Evolutionary conservation across 2,888 invertebrate species (phyloP).

Genomic region (Cephalotes varians): DNA sequence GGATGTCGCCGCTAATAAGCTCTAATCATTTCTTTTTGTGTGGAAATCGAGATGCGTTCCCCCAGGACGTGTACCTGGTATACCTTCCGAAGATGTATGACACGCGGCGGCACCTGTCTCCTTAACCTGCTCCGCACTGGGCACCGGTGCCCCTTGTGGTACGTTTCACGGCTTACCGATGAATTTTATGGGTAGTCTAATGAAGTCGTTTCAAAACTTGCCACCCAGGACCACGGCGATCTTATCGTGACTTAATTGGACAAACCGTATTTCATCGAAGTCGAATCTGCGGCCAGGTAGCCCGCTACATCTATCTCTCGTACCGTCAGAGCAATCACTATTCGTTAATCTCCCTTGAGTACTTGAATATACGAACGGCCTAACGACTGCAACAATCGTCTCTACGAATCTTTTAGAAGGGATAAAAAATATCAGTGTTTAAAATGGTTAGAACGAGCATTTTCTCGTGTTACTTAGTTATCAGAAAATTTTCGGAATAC

Average conservation of each 20-base stretch:
- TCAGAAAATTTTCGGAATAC: neutral
- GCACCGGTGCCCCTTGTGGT: slow-evolving; percentile 59
- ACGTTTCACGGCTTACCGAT: slow-evolving; percentile 78
- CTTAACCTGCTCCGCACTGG: slow-evolving; percentile 69
- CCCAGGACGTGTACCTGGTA: slow-evolving; percentile 56
- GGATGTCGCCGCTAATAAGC: slow-evolving; percentile 73
- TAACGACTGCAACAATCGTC: slow-evolving; percentile 8
- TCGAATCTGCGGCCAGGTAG: slow-evolving; percentile 69
- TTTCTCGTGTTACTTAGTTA: neutral
- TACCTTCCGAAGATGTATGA: slow-evolving; percentile 76
- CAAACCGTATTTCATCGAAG: slow-evolving; percentile 79
- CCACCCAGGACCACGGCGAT: slow-evolving; percentile 79
- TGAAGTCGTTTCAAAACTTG: slow-evolving; percentile 81
- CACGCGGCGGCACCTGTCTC: slow-evolving; percentile 79
- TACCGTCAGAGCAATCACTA: neutral
- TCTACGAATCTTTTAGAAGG: neutral
- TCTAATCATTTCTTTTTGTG: slow-evolving; percentile 73
- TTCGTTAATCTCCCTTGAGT: neutral
- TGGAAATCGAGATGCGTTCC: slow-evolving; percentile 70
- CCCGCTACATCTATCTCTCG: slow-evolving; percentile 19
- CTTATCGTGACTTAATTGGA: slow-evolving; percentile 83
- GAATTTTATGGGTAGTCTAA: slow-evolving; percentile 84
- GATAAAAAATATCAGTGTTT: neutral
- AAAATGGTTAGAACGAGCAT: neutral
- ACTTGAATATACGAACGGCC: neutral